Conservation (phyloP, 2,797 vertebrate genomes). For the Huso huso region DNA sequence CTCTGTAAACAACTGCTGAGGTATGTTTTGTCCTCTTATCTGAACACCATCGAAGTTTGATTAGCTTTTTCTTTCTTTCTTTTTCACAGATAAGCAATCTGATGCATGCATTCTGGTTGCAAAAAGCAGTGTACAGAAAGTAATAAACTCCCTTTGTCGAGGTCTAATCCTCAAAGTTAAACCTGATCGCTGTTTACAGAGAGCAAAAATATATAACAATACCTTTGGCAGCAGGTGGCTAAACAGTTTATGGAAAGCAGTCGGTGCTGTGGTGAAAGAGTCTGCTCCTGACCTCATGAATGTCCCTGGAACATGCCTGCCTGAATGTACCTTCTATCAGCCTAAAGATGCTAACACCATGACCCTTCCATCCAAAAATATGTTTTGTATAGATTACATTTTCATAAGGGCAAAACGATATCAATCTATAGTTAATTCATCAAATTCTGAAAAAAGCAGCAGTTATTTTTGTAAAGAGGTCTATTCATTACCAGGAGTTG, state of each 20-base stretch:
- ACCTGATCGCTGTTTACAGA: constrained; percentile 18
- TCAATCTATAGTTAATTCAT: too few species aligned
- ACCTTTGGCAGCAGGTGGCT: constrained; percentile 16
- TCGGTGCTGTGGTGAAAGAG: neutral
- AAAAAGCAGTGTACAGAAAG: constrained; percentile 8
- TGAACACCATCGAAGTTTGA: constrained; percentile 19
- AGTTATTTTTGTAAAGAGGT: too few species aligned
- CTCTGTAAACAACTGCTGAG: constrained; percentile 27
- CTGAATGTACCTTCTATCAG: neutral
- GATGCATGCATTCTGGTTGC: constrained; percentile 13
- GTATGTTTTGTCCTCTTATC: constrained; percentile 28
- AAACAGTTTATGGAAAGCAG: constrained; percentile 12
- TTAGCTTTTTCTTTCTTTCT: constrained; percentile 18
- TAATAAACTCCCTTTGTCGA: constrained; percentile 1
- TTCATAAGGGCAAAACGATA: too few species aligned
- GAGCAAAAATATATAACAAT: constrained; percentile 13
- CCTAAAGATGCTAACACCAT: neutral
- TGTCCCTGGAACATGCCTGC: neutral
- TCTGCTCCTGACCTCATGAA: neutral
- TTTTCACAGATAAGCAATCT: constrained; percentile 21
- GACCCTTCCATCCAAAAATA: neutral
- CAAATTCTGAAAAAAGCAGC: too few species aligned
- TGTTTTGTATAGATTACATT: too few species aligned
- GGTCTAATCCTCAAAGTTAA: neutral
- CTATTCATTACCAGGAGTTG: too few species aligned